Percentiles rank a stretch among this genome's conserved stretches.
These are phyloP conservation scores for Acridotheres tristis DNA, from an alignment of 2,797 vertebrate genomes.

Conservation along the genomic window DNA sequence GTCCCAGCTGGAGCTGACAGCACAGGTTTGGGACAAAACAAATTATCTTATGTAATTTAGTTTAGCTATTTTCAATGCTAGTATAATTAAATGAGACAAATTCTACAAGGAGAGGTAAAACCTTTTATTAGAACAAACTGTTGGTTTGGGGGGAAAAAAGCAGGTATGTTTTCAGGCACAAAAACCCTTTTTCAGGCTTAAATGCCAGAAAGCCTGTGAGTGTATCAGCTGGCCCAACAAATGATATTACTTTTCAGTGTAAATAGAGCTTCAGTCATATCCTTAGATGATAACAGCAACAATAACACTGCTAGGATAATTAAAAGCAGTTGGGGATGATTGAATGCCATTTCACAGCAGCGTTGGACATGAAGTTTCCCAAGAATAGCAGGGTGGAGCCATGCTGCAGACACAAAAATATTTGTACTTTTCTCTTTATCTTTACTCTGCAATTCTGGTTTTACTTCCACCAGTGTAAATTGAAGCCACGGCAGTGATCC, in stretches of 20 bases:
- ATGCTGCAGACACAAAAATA: not conserved
- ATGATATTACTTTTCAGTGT: not conserved
- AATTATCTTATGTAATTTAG: not conserved
- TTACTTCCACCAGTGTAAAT: not conserved
- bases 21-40: not conserved
- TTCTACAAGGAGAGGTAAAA: not conserved
- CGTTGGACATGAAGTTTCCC: not conserved
- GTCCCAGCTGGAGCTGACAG: not conserved
- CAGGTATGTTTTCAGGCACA: not conserved
- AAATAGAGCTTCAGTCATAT: constrained; percentile 23
- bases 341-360: constrained; percentile 1
- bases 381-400: constrained; percentile 36
- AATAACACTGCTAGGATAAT: constrained; percentile 45
- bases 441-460: not conserved
- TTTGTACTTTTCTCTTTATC: not conserved
- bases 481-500: not conserved
- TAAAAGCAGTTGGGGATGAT: constrained; percentile 42
- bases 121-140: constrained; percentile 8
- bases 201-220: not conserved
- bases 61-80: constrained; percentile 11
- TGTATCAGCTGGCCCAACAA: not conserved
- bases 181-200: not conserved
- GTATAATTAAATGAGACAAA: constrained; percentile 24
- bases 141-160: not conserved
- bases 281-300: constrained; percentile 46